phyloP scores from a whole-genome alignment of 2,888 invertebrate species.

The Agrotis ipsilon region DNA sequence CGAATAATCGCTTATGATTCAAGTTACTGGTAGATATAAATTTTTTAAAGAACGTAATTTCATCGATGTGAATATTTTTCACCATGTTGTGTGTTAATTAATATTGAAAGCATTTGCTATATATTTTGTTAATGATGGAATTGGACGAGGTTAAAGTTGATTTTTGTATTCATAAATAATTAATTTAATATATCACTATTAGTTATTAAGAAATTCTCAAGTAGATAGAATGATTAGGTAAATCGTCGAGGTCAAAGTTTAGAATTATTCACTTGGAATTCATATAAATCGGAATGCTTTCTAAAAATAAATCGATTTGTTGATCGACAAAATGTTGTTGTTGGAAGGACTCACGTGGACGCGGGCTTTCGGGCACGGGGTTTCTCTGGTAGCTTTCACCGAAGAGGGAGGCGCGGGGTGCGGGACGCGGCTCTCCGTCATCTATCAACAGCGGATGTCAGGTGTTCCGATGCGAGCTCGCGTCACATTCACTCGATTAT shows the following conservation, averaged over 20 bases:
- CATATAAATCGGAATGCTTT: slow-evolving; percentile 33
- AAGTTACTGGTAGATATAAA: background rate
- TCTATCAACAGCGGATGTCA: slow-evolving; percentile 55
- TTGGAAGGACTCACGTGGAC: slow-evolving; percentile 53
- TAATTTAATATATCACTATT: background rate
- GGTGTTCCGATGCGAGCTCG: slow-evolving; percentile 43
- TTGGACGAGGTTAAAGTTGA: slow-evolving; percentile 18
- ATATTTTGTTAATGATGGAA: slow-evolving; percentile 8
- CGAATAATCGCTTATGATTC: slow-evolving; percentile 11
- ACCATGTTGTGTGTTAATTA: slow-evolving; percentile 6
- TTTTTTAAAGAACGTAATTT: no score
- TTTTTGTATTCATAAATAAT: slow-evolving; percentile 5
- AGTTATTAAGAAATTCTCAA: slow-evolving; percentile 32
- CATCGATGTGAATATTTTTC: background rate
- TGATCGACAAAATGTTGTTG: slow-evolving; percentile 36
- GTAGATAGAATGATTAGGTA: slow-evolving; percentile 10
- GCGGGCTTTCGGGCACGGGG: slow-evolving; percentile 39
- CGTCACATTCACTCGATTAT: slow-evolving; percentile 37
- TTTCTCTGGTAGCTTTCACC: slow-evolving; percentile 59
- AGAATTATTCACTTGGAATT: slow-evolving; percentile 12
- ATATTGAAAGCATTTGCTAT: slow-evolving; percentile 11
- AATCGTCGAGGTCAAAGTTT: slow-evolving; percentile 17
- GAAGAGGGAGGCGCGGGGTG: slow-evolving; percentile 26
- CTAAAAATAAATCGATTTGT: slow-evolving; percentile 44
- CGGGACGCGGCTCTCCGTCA: slow-evolving; percentile 35